phyloP scores from a whole-genome alignment of 2,113 vertebrate genomes.

The Benitochromis conjunctus region DNA sequence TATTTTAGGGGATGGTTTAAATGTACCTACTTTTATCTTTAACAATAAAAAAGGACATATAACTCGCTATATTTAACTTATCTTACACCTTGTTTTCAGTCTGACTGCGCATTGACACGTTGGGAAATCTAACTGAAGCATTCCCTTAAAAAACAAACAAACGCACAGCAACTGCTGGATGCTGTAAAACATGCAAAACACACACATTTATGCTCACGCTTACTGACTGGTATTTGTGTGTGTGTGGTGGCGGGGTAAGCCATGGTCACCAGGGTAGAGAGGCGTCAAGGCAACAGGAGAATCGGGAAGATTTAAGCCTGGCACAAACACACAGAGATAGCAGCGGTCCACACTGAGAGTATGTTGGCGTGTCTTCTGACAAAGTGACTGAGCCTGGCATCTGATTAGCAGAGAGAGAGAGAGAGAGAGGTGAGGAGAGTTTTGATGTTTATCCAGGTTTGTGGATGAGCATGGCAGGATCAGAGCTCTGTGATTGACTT shows the following conservation, averaged over 20 bases:
- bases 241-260: conserved; percentile 17
- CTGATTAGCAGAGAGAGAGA: conserved; percentile 26
- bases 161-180: background rate
- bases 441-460: conserved; percentile 50
- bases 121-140: background rate
- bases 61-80: background rate
- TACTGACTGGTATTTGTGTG: background rate
- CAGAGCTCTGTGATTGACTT: conserved; percentile 36
- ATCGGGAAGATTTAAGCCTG: conserved; percentile 47
- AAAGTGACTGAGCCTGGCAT: conserved; percentile 42
- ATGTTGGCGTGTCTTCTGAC: conserved; percentile 59
- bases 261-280: conserved; percentile 21
- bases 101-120: background rate
- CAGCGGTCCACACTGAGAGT: conserved; percentile 44
- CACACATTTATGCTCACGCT: background rate
- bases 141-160: background rate
- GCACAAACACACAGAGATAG: conserved; percentile 48
- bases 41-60: no score
- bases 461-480: conserved; percentile 40
- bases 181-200: background rate
- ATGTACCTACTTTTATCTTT: no score
- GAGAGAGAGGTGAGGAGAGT: background rate
- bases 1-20: background rate
- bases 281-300: conserved; percentile 47
- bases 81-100: background rate